Evolutionary conservation across 2,888 invertebrate species (phyloP), one percentile per base, ranked within the genome.

Genomic region (Halictus quadricinctus): DNA sequence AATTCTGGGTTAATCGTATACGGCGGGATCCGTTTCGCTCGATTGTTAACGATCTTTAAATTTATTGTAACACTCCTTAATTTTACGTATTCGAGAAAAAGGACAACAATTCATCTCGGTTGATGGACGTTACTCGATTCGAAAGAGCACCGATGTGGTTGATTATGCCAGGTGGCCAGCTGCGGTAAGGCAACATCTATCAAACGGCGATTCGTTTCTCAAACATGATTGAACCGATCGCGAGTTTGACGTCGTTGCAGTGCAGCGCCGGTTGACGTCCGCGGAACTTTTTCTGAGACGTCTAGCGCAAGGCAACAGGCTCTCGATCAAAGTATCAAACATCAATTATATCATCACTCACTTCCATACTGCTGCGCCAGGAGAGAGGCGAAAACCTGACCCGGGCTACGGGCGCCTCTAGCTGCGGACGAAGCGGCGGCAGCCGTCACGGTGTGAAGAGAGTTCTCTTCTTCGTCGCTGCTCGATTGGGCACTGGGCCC

Each of bases 401-500:
- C 93, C 1, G 93, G 93, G 78, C 93, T 93, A 21, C 93, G 90
- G 48, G 93, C 88, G 25, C 92, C 92, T 83, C 93, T 90, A 64
- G 83, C 75, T 29, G 87, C 87, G 76, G 90, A 88, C 66, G 90
- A 87, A 46, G 85, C 79, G 46, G 92, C 87, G 43, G 91, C 84
- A 58, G 92, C 88, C 29, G 91, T 92, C 36, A 92, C 90, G n/a
- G 89, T 91, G 46, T 92, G 93, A 74, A 91, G 92, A 29, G 91
- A 86, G 70, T 92, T 92, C n/a, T 91, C 92, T 50, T 93, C 93
- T 76, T 93, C 93, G 84, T 93, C 93, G 80, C 93, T 93, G 81
- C 93, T 93, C 25, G 93, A 92, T 72, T 92, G 92, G 73, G 89
- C 96, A 88, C 95, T 95, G 88, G 95, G 95, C 93, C 96, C 96